phyloP scores from a whole-genome alignment of 2,888 invertebrate species.

The Lamellibrachia satsuma region DNA sequence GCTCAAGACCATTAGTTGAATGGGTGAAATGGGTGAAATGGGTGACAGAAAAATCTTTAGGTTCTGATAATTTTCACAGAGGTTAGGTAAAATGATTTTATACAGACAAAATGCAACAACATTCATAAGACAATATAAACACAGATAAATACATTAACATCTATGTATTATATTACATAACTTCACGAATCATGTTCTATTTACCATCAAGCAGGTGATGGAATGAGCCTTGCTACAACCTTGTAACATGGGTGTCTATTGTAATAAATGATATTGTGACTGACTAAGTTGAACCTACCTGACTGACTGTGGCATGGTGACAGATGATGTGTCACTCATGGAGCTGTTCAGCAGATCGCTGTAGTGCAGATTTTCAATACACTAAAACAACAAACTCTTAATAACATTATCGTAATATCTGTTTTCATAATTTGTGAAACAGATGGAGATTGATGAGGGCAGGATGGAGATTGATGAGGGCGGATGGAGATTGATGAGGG shows the following conservation, averaged over 20 bases:
- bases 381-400: constrained; percentile 67
- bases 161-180: background rate
- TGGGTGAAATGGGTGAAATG: too few relatives aligned
- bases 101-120: background rate
- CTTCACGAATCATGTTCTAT: background rate
- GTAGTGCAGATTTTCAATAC: constrained; percentile 91
- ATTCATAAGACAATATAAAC: background rate
- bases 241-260: background rate
- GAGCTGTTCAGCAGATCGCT: constrained; percentile 83
- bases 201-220: background rate
- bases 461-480: background rate
- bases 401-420: too few relatives aligned
- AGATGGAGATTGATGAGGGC: too few relatives aligned
- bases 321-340: constrained; percentile 76
- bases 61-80: too few relatives aligned
- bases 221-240: background rate
- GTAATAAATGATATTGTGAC: background rate
- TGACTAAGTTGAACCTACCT: constrained; percentile 61
- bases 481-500: background rate
- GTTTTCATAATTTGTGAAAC: too few relatives aligned
- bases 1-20: too few relatives aligned
- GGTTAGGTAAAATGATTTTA: too few relatives aligned
- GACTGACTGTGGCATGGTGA: constrained; percentile 79
- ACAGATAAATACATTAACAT: background rate
- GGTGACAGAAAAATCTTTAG: too few relatives aligned